phyloP scores from a whole-genome alignment of 1,140 invertebrate genomes.

The Agraylea sexmaculata region DNA sequence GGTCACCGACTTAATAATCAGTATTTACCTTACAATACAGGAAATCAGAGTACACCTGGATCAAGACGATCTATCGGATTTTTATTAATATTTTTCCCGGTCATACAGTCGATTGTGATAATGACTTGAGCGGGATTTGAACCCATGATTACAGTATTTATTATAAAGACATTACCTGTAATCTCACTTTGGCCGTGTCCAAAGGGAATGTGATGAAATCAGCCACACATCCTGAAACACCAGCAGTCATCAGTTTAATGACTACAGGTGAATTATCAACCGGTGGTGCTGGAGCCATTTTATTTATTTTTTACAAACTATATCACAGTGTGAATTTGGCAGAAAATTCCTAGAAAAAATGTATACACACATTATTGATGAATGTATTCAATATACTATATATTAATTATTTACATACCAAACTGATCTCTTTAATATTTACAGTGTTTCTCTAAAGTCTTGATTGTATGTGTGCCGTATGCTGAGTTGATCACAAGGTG shows the following conservation, averaged over 20 bases:
- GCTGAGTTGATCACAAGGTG: slow-evolving; percentile 11
- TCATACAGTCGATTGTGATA: too few relatives aligned
- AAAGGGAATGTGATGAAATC: slow-evolving; percentile 57
- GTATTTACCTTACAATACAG: too few relatives aligned
- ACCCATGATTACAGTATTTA: too few relatives aligned
- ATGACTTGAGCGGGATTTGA: too few relatives aligned
- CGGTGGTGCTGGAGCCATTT: slow-evolving; percentile 20
- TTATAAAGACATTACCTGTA: too few relatives aligned
- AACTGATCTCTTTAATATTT: neutral
- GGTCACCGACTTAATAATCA: too few relatives aligned
- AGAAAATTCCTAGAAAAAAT: slow-evolving; percentile 3
- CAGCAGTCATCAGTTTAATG: slow-evolving; percentile 49
- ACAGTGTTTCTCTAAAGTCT: slow-evolving; percentile 18
- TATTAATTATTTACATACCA: neutral
- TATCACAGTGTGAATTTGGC: slow-evolving; percentile 17
- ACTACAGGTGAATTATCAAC: slow-evolving; percentile 29
- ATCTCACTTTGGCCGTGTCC: slow-evolving; percentile 61
- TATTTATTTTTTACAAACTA: slow-evolving; percentile 5
- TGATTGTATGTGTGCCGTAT: slow-evolving; percentile 18
- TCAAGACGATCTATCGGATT: too few relatives aligned
- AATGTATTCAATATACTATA: slow-evolving; percentile 1
- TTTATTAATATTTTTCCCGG: too few relatives aligned
- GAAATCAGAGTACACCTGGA: too few relatives aligned
- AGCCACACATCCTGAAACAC: slow-evolving; percentile 55
- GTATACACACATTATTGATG: slow-evolving; percentile 2